phyloP scores from a whole-genome alignment of 1,140 invertebrate species.

The Zaprionus lachaisei region DNA sequence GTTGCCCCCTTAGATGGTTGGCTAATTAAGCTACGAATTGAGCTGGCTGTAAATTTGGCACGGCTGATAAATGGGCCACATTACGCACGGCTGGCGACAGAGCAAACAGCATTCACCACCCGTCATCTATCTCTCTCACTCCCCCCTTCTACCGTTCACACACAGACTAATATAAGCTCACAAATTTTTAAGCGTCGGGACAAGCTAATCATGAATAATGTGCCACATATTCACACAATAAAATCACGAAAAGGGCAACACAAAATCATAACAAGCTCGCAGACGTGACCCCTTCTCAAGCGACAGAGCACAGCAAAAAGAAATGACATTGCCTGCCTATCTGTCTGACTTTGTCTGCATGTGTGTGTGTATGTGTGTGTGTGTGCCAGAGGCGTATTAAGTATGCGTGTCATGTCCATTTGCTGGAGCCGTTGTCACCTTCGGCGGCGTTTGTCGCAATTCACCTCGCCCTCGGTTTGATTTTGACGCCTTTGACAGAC shows the following conservation, averaged over 20 bases:
- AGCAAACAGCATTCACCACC: neutral
- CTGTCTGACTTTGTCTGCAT: neutral
- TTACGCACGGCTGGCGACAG: conserved; percentile 29
- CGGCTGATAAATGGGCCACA: conserved; percentile 37
- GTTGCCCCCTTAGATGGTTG: conserved; percentile 18
- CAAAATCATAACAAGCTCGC: conserved; percentile 70
- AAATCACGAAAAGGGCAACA: conserved; percentile 70
- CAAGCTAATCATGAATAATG: conserved; percentile 78
- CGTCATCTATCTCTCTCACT: neutral
- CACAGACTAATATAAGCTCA: conserved; percentile 20
- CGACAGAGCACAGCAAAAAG: conserved; percentile 22
- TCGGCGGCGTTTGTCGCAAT: conserved; percentile 58
- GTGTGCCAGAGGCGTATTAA: conserved; percentile 53
- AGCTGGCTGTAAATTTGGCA: conserved; percentile 1
- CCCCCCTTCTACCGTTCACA: neutral
- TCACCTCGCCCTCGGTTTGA: conserved; percentile 51
- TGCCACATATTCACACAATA: conserved; percentile 77
- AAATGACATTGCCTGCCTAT: neutral
- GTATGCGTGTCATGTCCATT: conserved; percentile 79
- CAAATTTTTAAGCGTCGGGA: conserved; percentile 54
- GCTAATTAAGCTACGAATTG: conserved; percentile 35
- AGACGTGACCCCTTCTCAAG: conserved; percentile 28
- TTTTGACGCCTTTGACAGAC: conserved; percentile 39
- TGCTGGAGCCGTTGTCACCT: conserved; percentile 70
- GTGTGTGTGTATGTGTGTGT: neutral